Percentiles rank a stretch among this genome's conserved stretches.
phyloP scores from a whole-genome alignment of 1,140 invertebrate species.

The Neelides sp. region DNA sequence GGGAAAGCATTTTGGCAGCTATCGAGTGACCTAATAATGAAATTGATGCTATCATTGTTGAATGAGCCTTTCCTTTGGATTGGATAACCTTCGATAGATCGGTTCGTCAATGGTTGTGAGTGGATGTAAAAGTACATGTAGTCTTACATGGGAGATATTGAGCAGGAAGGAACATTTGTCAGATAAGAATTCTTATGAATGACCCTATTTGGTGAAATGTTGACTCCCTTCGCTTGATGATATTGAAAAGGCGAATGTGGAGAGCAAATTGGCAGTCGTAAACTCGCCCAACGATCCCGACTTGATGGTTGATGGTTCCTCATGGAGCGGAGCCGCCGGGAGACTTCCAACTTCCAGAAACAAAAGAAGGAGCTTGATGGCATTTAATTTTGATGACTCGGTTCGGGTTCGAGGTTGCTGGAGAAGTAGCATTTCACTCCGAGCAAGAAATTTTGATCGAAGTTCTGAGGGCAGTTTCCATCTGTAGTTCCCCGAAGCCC shows the following conservation, averaged over 20 bases:
- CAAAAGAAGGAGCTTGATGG: slow-evolving; percentile 11
- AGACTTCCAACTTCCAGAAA: background rate
- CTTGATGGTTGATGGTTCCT: slow-evolving; percentile 7
- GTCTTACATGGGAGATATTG: background rate
- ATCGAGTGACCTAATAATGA: too few relatives aligned
- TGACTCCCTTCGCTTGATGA: background rate
- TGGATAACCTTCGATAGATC: too few relatives aligned
- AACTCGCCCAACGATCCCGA: too few relatives aligned
- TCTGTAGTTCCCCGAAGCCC: background rate
- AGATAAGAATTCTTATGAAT: slow-evolving; percentile 6
- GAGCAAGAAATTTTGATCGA: background rate
- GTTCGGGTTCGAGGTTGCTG: background rate
- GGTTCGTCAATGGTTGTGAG: too few relatives aligned
- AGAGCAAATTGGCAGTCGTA: slow-evolving; percentile 15
- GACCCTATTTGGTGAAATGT: background rate
- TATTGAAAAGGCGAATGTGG: slow-evolving; percentile 11
- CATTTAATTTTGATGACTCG: slow-evolving; percentile 22
- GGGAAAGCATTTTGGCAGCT: too few relatives aligned
- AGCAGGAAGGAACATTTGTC: background rate
- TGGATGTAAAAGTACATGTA: too few relatives aligned
- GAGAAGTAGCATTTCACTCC: background rate
- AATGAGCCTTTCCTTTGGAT: too few relatives aligned
- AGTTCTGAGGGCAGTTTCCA: too few relatives aligned
- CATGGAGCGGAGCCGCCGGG: background rate
- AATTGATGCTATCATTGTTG: too few relatives aligned